Evolutionary conservation across 2,888 invertebrate genomes (phyloP).

Genomic region (Spodoptera picta): DNA sequence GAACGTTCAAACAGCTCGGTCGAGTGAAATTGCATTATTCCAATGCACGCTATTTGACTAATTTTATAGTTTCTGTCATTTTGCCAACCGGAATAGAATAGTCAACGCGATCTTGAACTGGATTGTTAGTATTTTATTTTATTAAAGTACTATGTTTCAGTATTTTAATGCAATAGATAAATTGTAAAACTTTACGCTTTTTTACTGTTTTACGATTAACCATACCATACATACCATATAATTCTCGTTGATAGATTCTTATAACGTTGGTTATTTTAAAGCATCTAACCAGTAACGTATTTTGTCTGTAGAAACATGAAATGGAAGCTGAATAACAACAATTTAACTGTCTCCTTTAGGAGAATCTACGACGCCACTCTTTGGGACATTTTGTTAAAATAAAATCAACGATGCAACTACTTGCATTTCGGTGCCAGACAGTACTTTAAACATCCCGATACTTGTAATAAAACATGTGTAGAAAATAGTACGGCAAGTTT

Average conservation of each 20-base stretch:
- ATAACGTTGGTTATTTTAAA: too few relatives aligned
- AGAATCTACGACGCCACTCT: too few relatives aligned
- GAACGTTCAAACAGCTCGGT: constrained; percentile 38
- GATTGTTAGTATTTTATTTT: constrained; percentile 26
- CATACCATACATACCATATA: too few relatives aligned
- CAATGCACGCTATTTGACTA: constrained; percentile 48
- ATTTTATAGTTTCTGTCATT: constrained; percentile 53
- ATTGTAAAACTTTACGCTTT: too few relatives aligned
- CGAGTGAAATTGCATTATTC: constrained; percentile 52
- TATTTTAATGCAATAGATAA: too few relatives aligned
- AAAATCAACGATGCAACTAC: neutral
- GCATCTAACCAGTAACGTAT: too few relatives aligned
- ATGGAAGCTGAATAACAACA: too few relatives aligned
- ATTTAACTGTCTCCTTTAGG: too few relatives aligned
- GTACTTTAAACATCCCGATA: constrained; percentile 30
- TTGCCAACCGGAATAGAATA: constrained; percentile 56
- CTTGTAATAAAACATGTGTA: constrained; percentile 50
- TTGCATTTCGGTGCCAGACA: constrained; percentile 12
- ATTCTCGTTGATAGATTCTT: too few relatives aligned
- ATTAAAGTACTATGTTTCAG: constrained; percentile 1
- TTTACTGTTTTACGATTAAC: too few relatives aligned
- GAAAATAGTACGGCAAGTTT: constrained; percentile 61
- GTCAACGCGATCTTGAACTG: constrained; percentile 35
- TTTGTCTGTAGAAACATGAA: too few relatives aligned
- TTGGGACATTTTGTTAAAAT: too few relatives aligned